These are phyloP conservation scores for Eonycteris spelaea DNA, from an alignment of 2,113 vertebrate genomes.

Conservation along the genomic window DNA sequence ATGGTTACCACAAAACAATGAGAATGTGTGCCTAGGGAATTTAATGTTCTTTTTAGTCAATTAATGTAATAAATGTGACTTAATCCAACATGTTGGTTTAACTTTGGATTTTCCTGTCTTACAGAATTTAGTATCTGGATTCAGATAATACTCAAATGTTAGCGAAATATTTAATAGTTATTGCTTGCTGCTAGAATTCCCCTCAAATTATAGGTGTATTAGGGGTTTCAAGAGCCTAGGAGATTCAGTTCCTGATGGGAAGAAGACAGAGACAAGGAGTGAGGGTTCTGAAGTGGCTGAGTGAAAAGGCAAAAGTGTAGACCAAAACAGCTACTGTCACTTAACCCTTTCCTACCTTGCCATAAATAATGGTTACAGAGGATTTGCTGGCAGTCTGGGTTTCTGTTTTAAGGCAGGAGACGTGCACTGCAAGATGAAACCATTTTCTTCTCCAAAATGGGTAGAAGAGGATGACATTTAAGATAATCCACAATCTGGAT, in stretches of 20 bases:
- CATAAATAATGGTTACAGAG: not conserved
- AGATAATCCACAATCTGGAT: constrained; percentile 61
- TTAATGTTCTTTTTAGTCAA: not conserved
- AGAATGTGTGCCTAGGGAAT: not conserved
- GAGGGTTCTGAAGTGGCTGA: not conserved
- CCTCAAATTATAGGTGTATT: not conserved
- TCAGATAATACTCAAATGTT: not conserved
- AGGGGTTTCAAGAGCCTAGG: not conserved
- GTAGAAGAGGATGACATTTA: constrained; percentile 60
- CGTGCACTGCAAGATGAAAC: constrained; percentile 61
- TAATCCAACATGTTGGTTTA: not conserved
- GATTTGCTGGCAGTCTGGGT: constrained; percentile 18
- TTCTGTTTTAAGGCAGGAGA: constrained; percentile 45
- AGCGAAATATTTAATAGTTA: not conserved
- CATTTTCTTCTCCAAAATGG: constrained; percentile 63
- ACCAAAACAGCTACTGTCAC: not conserved
- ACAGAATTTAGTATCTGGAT: not conserved
- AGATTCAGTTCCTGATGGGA: too few species aligned
- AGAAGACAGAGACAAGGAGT: not conserved
- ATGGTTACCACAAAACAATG: not conserved
- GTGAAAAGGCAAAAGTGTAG: not conserved
- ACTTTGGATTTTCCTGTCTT: not conserved
- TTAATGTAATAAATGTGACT: not conserved
- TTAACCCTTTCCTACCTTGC: constrained; percentile 20
- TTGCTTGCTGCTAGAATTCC: not conserved